phyloP scores from a whole-genome alignment of 2,113 vertebrate genomes.

The Leptocoma aspasia region DNA sequence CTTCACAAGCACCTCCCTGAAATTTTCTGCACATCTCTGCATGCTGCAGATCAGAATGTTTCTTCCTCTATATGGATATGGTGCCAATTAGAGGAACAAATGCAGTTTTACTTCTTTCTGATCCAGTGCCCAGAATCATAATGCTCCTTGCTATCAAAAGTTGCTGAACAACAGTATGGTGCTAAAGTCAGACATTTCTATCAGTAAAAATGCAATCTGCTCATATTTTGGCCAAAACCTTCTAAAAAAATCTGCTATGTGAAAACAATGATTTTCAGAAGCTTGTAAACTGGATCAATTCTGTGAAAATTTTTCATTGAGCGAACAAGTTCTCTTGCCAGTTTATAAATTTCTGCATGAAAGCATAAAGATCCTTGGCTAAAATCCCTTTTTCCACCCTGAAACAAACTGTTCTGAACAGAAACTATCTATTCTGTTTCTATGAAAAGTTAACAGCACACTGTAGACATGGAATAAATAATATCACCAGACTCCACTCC shows the following conservation, averaged over 20 bases:
- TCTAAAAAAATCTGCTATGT: conserved; percentile 20
- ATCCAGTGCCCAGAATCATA: conserved; percentile 31
- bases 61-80: background rate
- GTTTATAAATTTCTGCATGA: conserved; percentile 16
- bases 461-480: conserved; percentile 6
- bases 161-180: conserved; percentile 7
- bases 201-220: conserved; percentile 46
- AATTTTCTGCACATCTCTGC: background rate
- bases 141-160: background rate
- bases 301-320: conserved; percentile 1
- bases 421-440: conserved; percentile 26
- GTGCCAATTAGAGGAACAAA: background rate
- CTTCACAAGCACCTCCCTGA: background rate
- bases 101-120: background rate
- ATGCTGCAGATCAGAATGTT: background rate
- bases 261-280: conserved; percentile 44
- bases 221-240: conserved; percentile 26
- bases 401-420: conserved; percentile 59
- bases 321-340: conserved; percentile 3
- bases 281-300: conserved; percentile 39
- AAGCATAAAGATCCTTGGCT: conserved; percentile 42
- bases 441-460: background rate
- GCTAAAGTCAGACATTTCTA: background rate
- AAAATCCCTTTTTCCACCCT: conserved; percentile 4
- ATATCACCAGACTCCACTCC: background rate